Conservation (phyloP, 2,797 vertebrate genomes). For the Melopsittacus undulatus region DNA sequence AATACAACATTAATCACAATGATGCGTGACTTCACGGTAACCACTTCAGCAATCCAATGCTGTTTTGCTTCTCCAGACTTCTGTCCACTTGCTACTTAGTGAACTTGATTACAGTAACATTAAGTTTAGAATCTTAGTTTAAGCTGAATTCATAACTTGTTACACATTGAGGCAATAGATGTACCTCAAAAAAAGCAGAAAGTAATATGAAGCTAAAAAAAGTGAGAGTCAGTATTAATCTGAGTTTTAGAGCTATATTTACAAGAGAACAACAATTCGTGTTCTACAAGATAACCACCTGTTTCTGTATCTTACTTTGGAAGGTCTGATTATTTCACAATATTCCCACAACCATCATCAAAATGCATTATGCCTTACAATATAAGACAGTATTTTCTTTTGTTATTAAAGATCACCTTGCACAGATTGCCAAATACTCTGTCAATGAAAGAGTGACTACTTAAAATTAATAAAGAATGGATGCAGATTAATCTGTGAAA, state of each 20-base stretch:
- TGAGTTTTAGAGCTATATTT: neutral
- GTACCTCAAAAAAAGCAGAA: neutral
- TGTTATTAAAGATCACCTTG: neutral
- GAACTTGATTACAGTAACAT: neutral
- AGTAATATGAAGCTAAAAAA: neutral
- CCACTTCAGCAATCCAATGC: neutral
- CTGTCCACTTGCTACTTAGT: neutral
- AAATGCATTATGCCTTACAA: neutral
- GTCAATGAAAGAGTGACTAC: neutral
- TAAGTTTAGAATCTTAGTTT: neutral
- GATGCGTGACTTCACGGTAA: neutral
- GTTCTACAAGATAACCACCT: neutral
- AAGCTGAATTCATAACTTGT: neutral
- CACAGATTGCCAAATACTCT: neutral
- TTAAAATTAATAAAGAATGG: neutral
- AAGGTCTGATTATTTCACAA: neutral
- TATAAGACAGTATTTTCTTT: neutral
- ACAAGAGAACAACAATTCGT: fast-evolving
- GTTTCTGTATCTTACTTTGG: neutral
- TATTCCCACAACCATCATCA: neutral
- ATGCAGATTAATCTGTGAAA: neutral
- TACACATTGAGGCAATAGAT: neutral
- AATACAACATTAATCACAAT: neutral
- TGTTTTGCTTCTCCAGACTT: neutral
- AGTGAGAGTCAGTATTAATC: neutral